Base-by-base conservation (phyloP, 2,888 invertebrate species). In the Margaritifera margaritifera region DNA sequence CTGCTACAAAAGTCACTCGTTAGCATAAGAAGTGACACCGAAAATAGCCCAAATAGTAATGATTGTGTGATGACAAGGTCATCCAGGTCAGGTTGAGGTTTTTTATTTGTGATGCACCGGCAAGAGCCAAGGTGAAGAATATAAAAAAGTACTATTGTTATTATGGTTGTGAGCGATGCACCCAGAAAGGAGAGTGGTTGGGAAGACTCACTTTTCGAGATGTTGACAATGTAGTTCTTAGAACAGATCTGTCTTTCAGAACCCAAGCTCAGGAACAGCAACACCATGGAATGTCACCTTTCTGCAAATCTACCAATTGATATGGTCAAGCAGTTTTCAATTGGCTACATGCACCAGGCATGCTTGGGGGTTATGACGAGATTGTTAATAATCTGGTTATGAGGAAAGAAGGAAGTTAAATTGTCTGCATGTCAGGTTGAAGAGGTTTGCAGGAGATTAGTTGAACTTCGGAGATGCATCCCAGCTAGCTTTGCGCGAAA, bases 311-410 rank as follows among this genome's bases (percentile, higher is more conserved):
- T 74, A 11, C 69, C 74, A 42, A 64, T 88, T 61, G 78, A 69
- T 31, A 69, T 83, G 69, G 74, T 86, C 19, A 72, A 72, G 6
- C 60, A 78, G 61, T 78, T 88, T 68, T 80, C 83, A 19, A 59
- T 82, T 20, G 82, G 87, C 19, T 81, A 83, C 69, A 79, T 86
- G 86, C 87, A 88, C 60, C 61, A 84, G 11, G 67, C 84, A 20
- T 85, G 81, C 61, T 72, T 88, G 27, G 87, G 86, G 18, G 80
- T 84, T 27, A 74, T 82, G 51, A 77, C 75, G 51, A 83, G 83
- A 69, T 58, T 86, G 6, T 54, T 88, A 0, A 42, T 69, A 11
- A 64, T 79, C 31, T 83, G 81, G 82, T 72, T 76, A 24, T 71
- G 69, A 62, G 85, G 83, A 18, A 69, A 69, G 24, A 56, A 65